Percentiles rank a stretch among this genome's conserved stretches.
Conservation (phyloP, 2,888 invertebrate genomes). For the Pristionchus maxplancki region DNA sequence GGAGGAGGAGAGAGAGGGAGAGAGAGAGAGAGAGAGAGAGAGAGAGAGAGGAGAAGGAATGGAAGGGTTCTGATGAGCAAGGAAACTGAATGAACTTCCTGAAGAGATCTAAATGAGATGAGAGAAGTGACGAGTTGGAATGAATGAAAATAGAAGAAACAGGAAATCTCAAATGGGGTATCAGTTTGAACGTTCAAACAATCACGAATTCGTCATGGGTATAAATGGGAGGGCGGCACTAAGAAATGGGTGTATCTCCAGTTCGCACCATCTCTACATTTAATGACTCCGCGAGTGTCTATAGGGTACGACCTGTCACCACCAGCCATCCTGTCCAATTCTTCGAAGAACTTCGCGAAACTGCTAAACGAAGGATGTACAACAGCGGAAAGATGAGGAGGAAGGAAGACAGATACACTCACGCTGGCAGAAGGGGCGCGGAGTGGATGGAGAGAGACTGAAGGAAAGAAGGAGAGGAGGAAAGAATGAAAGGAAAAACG, state of each 20-base stretch:
- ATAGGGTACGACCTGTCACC: constrained; percentile 7
- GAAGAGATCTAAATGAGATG: background rate
- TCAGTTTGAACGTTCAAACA: background rate
- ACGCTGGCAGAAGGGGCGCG: constrained; percentile 33
- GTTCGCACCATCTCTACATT: background rate
- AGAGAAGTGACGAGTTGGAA: background rate
- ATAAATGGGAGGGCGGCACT: constrained; percentile 5
- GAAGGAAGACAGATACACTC: constrained; percentile 5
- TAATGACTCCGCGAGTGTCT: background rate
- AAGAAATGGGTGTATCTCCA: background rate
- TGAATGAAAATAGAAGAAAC: constrained; percentile 2
- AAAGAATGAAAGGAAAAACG: constrained; percentile 15
- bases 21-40: background rate
- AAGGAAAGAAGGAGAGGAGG: background rate
- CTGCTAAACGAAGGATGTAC: background rate
- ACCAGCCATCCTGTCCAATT: background rate
- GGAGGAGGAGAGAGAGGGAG: too few species aligned
- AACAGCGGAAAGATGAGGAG: background rate
- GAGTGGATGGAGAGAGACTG: constrained; percentile 13
- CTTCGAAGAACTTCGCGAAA: background rate
- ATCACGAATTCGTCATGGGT: constrained; percentile 35
- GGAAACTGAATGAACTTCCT: background rate
- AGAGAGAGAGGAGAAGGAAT: background rate
- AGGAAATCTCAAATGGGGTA: constrained; percentile 18
- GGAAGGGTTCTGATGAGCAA: background rate